Conservation (phyloP, 2,113 vertebrate genomes). For the Phylloscopus trochiloides region DNA sequence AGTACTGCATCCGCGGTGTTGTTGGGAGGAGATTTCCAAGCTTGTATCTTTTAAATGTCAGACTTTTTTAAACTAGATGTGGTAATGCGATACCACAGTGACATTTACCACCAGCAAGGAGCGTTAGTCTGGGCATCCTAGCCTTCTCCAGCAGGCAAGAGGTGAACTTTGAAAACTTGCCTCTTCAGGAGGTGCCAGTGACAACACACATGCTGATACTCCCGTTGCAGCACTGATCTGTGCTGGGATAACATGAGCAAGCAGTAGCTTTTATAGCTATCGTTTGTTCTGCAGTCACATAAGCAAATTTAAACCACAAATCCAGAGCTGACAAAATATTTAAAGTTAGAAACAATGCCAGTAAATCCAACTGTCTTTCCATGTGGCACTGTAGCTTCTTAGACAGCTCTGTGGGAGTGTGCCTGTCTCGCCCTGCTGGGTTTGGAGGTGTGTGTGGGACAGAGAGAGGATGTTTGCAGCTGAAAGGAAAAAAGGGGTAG, state of each 20-base stretch:
- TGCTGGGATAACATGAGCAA: background rate
- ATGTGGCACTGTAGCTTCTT: background rate
- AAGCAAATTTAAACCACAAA: slow-evolving; percentile 1
- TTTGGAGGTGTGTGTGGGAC: background rate
- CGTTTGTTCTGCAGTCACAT: background rate
- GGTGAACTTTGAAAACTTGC: slow-evolving; percentile 41
- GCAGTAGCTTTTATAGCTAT: background rate
- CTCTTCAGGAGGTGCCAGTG: background rate
- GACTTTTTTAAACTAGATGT: slow-evolving; percentile 9
- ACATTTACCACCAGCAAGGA: slow-evolving; percentile 47
- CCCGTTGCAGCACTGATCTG: background rate
- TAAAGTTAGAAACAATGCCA: slow-evolving; percentile 23
- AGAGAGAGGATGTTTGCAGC: background rate
- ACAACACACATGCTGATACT: background rate
- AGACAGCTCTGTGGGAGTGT: background rate
- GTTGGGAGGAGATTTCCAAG: background rate
- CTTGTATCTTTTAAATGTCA: slow-evolving; percentile 41
- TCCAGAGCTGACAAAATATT: background rate
- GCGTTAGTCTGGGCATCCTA: background rate
- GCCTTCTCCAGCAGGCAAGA: slow-evolving; percentile 30
- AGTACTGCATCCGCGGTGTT: background rate
- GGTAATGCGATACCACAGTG: background rate
- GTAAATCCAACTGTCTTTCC: slow-evolving; percentile 31
- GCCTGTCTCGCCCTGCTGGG: background rate
- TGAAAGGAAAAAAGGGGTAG: background rate